Percentiles rank a stretch among this genome's conserved stretches.
phyloP scores from a whole-genome alignment of 2,888 invertebrate genomes.

The Cantharis flavilabris region DNA sequence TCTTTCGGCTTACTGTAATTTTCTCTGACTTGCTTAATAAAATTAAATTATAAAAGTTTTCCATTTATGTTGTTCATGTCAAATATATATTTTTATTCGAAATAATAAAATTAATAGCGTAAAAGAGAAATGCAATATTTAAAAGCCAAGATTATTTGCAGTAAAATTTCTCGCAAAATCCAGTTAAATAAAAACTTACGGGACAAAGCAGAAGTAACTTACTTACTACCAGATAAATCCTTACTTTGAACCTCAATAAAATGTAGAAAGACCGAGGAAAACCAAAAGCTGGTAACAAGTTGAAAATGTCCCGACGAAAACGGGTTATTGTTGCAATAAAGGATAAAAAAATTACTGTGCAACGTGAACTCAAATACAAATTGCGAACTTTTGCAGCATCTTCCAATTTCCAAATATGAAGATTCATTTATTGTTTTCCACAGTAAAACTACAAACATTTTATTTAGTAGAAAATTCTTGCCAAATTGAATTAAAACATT shows the following conservation, averaged over 20 bases:
- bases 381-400: background rate
- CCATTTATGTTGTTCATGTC: background rate
- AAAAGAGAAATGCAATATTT: background rate
- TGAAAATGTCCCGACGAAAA: background rate
- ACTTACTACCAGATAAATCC: background rate
- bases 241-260: background rate
- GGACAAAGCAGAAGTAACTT: background rate
- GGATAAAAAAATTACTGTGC: background rate
- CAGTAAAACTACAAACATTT: background rate
- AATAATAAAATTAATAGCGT: background rate
- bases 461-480: background rate
- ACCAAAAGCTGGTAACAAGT: background rate
- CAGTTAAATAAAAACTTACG: background rate
- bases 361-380: background rate
- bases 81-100: background rate
- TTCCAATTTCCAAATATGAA: background rate
- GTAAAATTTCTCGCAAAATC: background rate
- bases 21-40: background rate
- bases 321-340: background rate
- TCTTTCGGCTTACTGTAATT: background rate
- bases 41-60: background rate
- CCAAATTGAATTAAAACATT: background rate
- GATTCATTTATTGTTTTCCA: background rate
- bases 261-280: background rate
- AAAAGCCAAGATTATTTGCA: background rate